Evolutionary conservation across 2,888 invertebrate genomes (phyloP), one percentile per base, ranked within the genome.

Genomic region (Lasioglossum leucozonium): DNA sequence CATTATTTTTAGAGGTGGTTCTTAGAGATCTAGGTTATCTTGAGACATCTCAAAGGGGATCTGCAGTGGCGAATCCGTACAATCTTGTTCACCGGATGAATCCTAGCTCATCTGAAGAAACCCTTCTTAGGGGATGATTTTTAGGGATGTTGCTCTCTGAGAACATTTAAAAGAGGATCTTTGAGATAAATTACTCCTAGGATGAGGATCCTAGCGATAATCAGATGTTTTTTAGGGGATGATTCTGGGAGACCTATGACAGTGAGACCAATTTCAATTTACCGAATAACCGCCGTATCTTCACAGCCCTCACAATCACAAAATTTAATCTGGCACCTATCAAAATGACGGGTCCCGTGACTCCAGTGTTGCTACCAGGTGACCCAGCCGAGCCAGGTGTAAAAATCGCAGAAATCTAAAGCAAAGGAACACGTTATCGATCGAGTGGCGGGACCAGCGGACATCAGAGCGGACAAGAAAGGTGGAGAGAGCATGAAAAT

Each of bases 401-500:
- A 58, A 55, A 62, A 30, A 44, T 72, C 18, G 30, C 26, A 10
- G 62, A 62, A 65, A 65, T 34, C 18, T 30, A 18, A 65, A 34
- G 65, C 34, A 30, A 34, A 65, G 34, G 65, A 65, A 65, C 34
- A 34, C 0, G 42, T 16, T 84, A 84, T 84, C 78, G 84, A 84
- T 82, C 82, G 58, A 26, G 22, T 30, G 26, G 72, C 13, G 55
- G 72, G 78, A 82, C 80, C 76, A 79, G 67, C 78, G 22, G 67
- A 79, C 37, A 67, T 16, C 40, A 72, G 76, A 80, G 78, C 51
- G n/a, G 51, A 51, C n/a, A 51, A 51, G 77, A 80, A 78, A 78
- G 58, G 44, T 44, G 37, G 74, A 81, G 73, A 69, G 75, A 34
- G 30, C 51, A 75, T 72, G 72, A 67, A 77, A 86, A 87, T 86